A percentile compares a stretch with the other conserved stretches of the same genome.
phyloP scores from a whole-genome alignment of 30 jellyfish, hydroid and myxozoan genomes.

The Hydractinia symbiolongicarpus region DNA sequence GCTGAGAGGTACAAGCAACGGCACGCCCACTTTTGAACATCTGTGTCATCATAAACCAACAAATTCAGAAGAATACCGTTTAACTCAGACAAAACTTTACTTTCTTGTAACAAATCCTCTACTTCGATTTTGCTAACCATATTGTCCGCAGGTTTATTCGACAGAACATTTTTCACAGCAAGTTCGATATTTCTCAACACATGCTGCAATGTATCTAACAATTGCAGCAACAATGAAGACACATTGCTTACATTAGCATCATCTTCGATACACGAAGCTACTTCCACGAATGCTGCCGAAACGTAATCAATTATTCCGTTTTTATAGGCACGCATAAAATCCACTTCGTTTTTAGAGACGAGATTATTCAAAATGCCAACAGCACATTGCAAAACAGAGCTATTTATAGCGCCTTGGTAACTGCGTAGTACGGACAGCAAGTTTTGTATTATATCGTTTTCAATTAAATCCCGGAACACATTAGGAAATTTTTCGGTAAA shows the following conservation, averaged over 20 bases:
- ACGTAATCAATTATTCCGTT: conserved; percentile 64
- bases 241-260: conserved; percentile 41
- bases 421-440: conserved; percentile 38
- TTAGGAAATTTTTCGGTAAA: conserved; percentile 40
- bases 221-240: conserved; percentile 44
- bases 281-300: conserved; percentile 69
- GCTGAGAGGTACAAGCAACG: conserved; percentile 89
- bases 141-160: conserved; percentile 23
- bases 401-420: conserved; percentile 48
- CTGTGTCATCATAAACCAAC: conserved; percentile 69
- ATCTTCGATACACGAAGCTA: conserved; percentile 59
- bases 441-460: conserved; percentile 35
- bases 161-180: conserved; percentile 64
- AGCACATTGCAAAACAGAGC: conserved; percentile 51
- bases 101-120: conserved; percentile 50
- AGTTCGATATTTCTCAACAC: conserved; percentile 49
- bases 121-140: conserved; percentile 36
- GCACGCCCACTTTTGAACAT: conserved; percentile 78
- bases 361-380: conserved; percentile 52
- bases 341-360: conserved; percentile 34
- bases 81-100: conserved; percentile 53
- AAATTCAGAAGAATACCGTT: conserved; percentile 69
- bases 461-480: conserved; percentile 21
- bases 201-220: conserved; percentile 70
- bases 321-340: conserved; percentile 33